A percentile compares a stretch with the other conserved stretches of the same genome.
These are phyloP conservation scores for Microctonus hyperodae DNA, from an alignment of 2,888 invertebrate species.

Conservation along the genomic window DNA sequence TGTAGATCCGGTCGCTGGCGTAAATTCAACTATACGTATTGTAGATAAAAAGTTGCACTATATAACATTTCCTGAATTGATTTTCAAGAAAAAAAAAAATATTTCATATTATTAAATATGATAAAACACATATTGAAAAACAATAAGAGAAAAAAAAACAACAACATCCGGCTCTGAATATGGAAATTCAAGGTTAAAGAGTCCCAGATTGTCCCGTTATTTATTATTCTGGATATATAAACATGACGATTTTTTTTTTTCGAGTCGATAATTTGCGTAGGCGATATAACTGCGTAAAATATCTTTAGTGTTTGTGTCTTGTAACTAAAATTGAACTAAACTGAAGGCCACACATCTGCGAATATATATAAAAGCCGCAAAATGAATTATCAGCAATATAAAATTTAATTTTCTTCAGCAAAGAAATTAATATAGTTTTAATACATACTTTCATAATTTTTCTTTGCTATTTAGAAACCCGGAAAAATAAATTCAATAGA, in stretches of 20 bases:
- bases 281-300: slow-evolving; percentile 12
- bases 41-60: not conserved
- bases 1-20: not conserved
- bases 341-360: not conserved
- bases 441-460: not conserved
- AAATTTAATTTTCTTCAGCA: too few relatives aligned
- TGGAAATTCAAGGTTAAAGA: not conserved
- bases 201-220: not conserved
- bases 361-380: not conserved
- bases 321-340: slow-evolving; percentile 1
- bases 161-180: not conserved
- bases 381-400: not conserved
- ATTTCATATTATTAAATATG: too few relatives aligned
- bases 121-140: not conserved
- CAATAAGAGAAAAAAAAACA: not conserved
- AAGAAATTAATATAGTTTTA: too few relatives aligned
- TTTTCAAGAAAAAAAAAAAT: not conserved
- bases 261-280: slow-evolving; percentile 20
- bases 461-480: not conserved
- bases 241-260: not conserved
- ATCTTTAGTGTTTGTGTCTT: not conserved
- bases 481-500: not conserved
- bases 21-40: not conserved
- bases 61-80: not conserved
- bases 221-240: not conserved